Evolutionary conservation across 2,888 invertebrate genomes (phyloP).

Genomic region (Drosophila falleni): DNA sequence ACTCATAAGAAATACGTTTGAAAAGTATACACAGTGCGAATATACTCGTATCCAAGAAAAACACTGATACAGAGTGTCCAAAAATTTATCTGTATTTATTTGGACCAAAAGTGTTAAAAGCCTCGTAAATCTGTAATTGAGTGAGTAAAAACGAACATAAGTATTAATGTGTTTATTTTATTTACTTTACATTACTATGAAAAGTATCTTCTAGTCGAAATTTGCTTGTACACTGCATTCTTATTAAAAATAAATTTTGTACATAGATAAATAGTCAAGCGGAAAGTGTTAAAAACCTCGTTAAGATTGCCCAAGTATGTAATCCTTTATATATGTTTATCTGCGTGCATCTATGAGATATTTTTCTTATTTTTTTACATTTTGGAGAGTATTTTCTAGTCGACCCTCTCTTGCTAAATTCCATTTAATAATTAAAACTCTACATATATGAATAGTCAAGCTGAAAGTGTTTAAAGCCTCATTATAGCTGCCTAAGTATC

Average conservation of each 20-base stretch:
- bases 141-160: not conserved
- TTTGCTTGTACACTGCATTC: not conserved
- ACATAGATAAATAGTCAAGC: not conserved
- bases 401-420: not conserved
- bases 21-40: not conserved
- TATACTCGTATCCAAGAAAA: not conserved
- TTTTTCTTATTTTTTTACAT: not conserved
- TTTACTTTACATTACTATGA: not conserved
- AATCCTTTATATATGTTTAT: slow-evolving; percentile 7
- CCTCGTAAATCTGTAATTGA: too few relatives aligned
- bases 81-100: too few relatives aligned
- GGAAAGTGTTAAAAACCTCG: slow-evolving; percentile 47
- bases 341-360: slow-evolving; percentile 14
- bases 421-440: slow-evolving; percentile 31
- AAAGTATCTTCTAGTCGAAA: not conserved
- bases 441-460: slow-evolving; percentile 39
- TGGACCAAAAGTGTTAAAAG: too few relatives aligned
- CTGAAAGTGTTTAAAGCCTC: slow-evolving; percentile 51
- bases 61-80: too few relatives aligned
- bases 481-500: slow-evolving; percentile 38
- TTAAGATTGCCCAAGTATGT: slow-evolving; percentile 31
- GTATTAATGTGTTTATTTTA: not conserved
- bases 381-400: slow-evolving; percentile 20
- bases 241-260: not conserved
- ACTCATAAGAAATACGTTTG: not conserved